A percentile compares a stretch with the other conserved stretches of the same genome.
Evolutionary conservation across 2,113 vertebrate genomes (phyloP).

Genomic region (Lethenteron reissneri): DNA sequence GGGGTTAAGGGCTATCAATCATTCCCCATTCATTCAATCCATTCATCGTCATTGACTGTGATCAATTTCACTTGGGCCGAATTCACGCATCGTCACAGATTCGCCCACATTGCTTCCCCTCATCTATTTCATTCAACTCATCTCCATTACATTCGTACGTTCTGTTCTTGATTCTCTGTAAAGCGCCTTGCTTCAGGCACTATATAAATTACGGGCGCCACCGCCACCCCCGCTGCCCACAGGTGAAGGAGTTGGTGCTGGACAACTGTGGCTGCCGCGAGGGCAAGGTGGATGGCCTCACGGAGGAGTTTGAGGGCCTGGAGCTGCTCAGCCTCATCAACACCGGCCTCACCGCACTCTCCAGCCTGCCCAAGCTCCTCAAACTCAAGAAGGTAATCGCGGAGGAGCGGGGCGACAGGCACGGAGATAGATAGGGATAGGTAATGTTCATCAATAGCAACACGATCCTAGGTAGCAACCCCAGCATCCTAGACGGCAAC

Average conservation of each 20-base stretch:
- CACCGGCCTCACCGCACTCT: constrained; percentile 66
- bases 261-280: constrained; percentile 87
- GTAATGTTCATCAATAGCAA: not conserved
- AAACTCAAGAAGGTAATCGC: constrained; percentile 85
- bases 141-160: too few relatives aligned
- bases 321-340: constrained; percentile 96
- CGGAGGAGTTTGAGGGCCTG: constrained; percentile 89
- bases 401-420: not conserved
- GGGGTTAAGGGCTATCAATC: too few relatives aligned
- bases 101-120: too few relatives aligned
- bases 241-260: constrained; percentile 92
- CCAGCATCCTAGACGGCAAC: too few relatives aligned
- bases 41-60: too few relatives aligned
- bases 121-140: too few relatives aligned
- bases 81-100: too few relatives aligned
- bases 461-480: not conserved
- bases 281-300: constrained; percentile 86
- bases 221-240: constrained; percentile 3
- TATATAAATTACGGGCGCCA: too few relatives aligned
- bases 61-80: too few relatives aligned
- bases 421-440: not conserved
- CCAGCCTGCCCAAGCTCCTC: constrained; percentile 87
- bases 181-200: too few relatives aligned
- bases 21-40: too few relatives aligned
- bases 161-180: too few relatives aligned